phyloP scores from a whole-genome alignment of 92 coral and sea anemone species.

The Desmophyllum pertusum region DNA sequence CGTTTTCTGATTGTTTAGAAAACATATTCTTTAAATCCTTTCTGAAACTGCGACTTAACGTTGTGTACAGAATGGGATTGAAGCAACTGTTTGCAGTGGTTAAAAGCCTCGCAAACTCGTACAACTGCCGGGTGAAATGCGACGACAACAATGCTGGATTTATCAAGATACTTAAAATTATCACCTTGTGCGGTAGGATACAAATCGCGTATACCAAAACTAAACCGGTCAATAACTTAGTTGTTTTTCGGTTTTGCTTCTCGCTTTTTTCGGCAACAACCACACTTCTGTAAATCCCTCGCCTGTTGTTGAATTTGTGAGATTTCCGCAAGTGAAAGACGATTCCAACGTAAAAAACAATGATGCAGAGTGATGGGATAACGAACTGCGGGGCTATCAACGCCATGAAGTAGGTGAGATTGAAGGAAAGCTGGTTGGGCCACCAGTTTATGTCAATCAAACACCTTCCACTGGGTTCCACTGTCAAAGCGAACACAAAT shows the following conservation, averaged over 20 bases:
- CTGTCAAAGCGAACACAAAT: slow-evolving; percentile 67
- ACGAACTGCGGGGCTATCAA: slow-evolving; percentile 75
- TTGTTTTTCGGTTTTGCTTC: slow-evolving; percentile 80
- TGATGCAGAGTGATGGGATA: slow-evolving; percentile 71
- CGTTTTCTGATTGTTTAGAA: not conserved
- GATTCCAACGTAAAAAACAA: slow-evolving; percentile 58
- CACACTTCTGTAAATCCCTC: slow-evolving; percentile 61
- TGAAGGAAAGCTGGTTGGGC: slow-evolving; percentile 48
- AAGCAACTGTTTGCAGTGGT: slow-evolving; percentile 79
- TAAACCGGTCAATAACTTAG: slow-evolving; percentile 75
- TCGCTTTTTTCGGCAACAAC: slow-evolving; percentile 60
- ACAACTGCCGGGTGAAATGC: slow-evolving; percentile 62
- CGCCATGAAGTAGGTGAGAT: slow-evolving; percentile 73
- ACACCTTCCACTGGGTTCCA: slow-evolving; percentile 64
- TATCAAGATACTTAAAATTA: slow-evolving; percentile 64
- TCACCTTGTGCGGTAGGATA: slow-evolving; percentile 73
- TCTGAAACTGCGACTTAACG: slow-evolving; percentile 71
- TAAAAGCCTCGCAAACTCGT: slow-evolving; percentile 79
- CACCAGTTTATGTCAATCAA: slow-evolving; percentile 69
- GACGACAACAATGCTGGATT: slow-evolving; percentile 60
- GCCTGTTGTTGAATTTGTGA: slow-evolving; percentile 60
- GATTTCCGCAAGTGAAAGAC: slow-evolving; percentile 58
- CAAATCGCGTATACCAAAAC: slow-evolving; percentile 76
- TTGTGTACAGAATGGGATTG: slow-evolving; percentile 74
- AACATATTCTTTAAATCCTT: slow-evolving; percentile 55